Conservation (phyloP, 2,113 vertebrate species). For the Osmerus mordax region DNA sequence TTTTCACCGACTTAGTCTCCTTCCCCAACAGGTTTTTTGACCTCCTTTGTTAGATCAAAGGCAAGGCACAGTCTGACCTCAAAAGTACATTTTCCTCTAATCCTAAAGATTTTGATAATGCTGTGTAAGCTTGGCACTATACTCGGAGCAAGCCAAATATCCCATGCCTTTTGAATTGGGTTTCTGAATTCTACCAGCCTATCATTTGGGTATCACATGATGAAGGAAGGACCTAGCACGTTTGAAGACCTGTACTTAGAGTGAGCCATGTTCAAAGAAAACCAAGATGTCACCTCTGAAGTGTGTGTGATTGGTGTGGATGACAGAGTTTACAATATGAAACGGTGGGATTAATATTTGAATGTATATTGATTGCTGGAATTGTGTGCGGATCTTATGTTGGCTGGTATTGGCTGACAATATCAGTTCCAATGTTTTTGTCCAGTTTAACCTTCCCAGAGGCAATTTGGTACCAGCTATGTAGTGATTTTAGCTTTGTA, state of each 20-base stretch:
- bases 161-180: conserved; percentile 60
- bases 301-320: conserved; percentile 28
- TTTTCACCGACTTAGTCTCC: conserved; percentile 53
- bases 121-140: conserved; percentile 57
- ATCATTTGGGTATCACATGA: conserved; percentile 23
- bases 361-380: conserved; percentile 62
- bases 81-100: conserved; percentile 51
- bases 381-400: no score
- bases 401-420: not conserved
- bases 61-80: conserved; percentile 61
- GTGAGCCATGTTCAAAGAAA: conserved; percentile 25
- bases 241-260: not conserved
- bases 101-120: conserved; percentile 50
- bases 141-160: conserved; percentile 67
- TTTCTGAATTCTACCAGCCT: conserved; percentile 54
- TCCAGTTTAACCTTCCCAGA: not conserved
- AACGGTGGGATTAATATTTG: conserved; percentile 44
- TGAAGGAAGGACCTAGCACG: not conserved
- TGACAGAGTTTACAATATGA: conserved; percentile 17
- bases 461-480: no score
- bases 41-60: conserved; percentile 42
- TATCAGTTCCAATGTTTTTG: not conserved
- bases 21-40: conserved; percentile 41
- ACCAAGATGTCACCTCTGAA: conserved; percentile 54
- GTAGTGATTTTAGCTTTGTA: no score